Base-by-base conservation (phyloP, 2,888 invertebrate species). In the Rosalia funebris region DNA sequence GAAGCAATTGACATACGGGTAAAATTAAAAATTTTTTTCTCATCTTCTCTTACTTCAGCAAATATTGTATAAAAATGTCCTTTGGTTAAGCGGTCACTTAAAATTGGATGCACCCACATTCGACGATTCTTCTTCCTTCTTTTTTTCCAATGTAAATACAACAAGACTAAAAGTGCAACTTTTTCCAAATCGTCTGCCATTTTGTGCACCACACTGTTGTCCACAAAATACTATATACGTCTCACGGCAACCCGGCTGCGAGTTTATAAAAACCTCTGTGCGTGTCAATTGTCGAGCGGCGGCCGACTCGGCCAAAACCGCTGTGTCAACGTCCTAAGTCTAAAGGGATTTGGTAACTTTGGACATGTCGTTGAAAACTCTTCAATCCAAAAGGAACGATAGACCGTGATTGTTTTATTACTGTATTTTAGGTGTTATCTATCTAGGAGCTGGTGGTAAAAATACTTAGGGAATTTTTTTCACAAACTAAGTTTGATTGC, bases 11-110 rank as follows among this genome's bases (percentile, higher is more conserved):
- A n/a, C 34, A 34, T 34, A n/a, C 34, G 34, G 10, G 34, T 34
- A 11, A 34, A 34, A 34, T 34, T n/a, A 34, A 34, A 34, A 34
- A 34, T 7, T 10, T 7, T 34, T n/a, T 34, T n/a, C 10, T 34
- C 34, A 34, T 34, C 34, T 34, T 34, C 34, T 34, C 34, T 3
- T 34, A 34, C 34, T 11, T 34, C 34, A 34, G 34, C 34, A 34
- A 34, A 34, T 34, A 34, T 5, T 10, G 34, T 34, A 34, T 34
- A 34, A 34, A 34, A 34, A n/a, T 34, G 34, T 34, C 34, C 34
- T 34, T 34, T 34, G 11, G 34, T n/a, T n/a, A 34, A 5, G 34
- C 34, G 34, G 34, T 34, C 34, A 34, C 10, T 34, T 34, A 34
- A 3, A 34, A 34, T 34, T 34, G 34, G 34, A 34, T 34, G 34